A percentile compares a stretch with the other conserved stretches of the same genome.
Evolutionary conservation across 2,888 invertebrate species (phyloP).

Genomic region (Melanotus villosus): DNA sequence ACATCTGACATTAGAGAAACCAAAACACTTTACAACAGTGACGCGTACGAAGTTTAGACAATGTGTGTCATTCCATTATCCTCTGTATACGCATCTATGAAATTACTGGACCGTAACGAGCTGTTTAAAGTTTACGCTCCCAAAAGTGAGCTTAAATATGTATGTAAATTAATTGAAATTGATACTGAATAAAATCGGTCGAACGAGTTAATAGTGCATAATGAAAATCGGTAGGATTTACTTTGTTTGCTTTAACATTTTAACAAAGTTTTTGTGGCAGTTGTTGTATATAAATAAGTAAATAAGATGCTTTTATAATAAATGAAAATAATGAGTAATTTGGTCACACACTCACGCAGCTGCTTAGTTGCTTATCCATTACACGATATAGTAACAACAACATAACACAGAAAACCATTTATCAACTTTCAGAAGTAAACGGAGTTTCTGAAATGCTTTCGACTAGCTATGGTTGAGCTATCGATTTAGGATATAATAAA

Average conservation of each 20-base stretch:
- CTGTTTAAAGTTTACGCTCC: constrained; percentile 34
- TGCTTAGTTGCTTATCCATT: constrained; percentile 7
- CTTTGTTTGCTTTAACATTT: neutral
- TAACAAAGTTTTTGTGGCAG: neutral
- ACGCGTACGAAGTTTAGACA: constrained; percentile 38
- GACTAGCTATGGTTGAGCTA: constrained; percentile 35
- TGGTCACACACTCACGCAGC: neutral
- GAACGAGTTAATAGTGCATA: constrained; percentile 16
- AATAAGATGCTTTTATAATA: neutral
- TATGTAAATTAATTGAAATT: constrained; percentile 39
- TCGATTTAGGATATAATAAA: constrained; percentile 46
- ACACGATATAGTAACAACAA: constrained; percentile 26
- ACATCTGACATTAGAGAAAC: constrained; percentile 36
- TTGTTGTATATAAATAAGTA: neutral
- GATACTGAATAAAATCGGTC: constrained; percentile 24
- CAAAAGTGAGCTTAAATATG: constrained; percentile 28
- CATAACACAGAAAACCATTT: constrained; percentile 26
- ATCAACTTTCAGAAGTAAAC: constrained; percentile 37
- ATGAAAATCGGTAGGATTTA: constrained; percentile 1
- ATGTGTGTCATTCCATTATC: constrained; percentile 30
- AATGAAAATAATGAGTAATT: constrained; percentile 6
- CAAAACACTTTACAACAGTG: constrained; percentile 28
- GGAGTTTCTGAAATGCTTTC: constrained; percentile 38
- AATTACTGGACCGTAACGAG: constrained; percentile 42
- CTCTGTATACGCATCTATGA: constrained; percentile 25